These are phyloP conservation scores for Metacarcinus magister DNA, from an alignment of 2,888 invertebrate species.

Conservation along the genomic window DNA sequence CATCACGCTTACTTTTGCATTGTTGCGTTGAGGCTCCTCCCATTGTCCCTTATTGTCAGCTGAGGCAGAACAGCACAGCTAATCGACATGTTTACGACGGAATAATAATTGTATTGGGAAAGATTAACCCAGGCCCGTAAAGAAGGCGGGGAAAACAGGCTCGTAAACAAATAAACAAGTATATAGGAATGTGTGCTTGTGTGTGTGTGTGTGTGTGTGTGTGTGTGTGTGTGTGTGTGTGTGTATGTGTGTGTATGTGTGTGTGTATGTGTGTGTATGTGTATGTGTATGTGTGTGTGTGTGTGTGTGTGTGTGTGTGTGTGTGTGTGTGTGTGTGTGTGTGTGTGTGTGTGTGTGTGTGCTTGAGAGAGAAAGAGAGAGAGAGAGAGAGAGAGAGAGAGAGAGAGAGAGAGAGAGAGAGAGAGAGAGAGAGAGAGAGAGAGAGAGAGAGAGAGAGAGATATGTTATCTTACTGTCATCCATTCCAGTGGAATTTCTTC, in stretches of 20 bases:
- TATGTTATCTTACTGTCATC: background rate
- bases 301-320: too few relatives aligned
- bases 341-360: too few relatives aligned
- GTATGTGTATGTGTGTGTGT: too few relatives aligned
- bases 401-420: background rate
- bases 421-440: constrained; percentile 26
- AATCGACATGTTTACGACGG: constrained; percentile 9
- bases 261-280: too few relatives aligned
- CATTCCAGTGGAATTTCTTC: background rate
- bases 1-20: background rate
- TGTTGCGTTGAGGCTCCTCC: background rate
- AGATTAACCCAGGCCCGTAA: constrained; percentile 21
- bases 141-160: background rate
- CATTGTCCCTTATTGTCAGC: background rate
- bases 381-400: too few relatives aligned
- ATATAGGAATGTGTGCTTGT: background rate
- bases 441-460: background rate
- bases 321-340: too few relatives aligned
- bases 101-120: constrained; percentile 45
- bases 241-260: too few relatives aligned
- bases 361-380: too few relatives aligned
- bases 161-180: constrained; percentile 30
- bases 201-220: background rate
- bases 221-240: background rate
- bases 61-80: background rate